These are phyloP conservation scores for Dromas ardeola DNA, from an alignment of 2,113 vertebrate species.

Conservation along the genomic window DNA sequence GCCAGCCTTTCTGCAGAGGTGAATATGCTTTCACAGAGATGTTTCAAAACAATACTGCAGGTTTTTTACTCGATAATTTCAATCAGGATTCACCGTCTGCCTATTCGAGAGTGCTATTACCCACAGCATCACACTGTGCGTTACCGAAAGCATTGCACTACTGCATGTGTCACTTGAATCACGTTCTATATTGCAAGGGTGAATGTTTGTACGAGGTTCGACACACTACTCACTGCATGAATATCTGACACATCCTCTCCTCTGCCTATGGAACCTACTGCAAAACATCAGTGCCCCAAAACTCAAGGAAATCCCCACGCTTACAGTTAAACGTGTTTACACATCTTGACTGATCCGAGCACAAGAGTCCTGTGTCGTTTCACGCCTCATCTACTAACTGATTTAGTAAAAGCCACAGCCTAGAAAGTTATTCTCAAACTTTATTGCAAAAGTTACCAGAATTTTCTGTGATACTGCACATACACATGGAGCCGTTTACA, in stretches of 20 bases:
- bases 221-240: rapidly evolving
- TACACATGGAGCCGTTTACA: background rate
- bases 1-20: background rate
- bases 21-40: background rate
- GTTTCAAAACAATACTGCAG: background rate
- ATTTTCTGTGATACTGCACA: background rate
- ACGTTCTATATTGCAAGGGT: background rate
- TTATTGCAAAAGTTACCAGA: background rate
- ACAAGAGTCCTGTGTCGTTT: background rate
- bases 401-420: background rate
- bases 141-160: background rate
- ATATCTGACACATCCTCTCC: background rate
- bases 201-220: background rate
- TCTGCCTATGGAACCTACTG: background rate
- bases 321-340: background rate
- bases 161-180: background rate
- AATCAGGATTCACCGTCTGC: background rate
- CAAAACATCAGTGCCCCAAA: background rate
- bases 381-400: background rate
- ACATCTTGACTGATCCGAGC: background rate
- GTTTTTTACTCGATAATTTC: background rate
- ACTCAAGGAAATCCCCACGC: background rate
- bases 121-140: background rate
- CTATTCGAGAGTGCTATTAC: background rate
- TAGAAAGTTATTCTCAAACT: background rate